Evolutionary conservation across 2,888 invertebrate species (phyloP).

Genomic region (Heliconius hortense): DNA sequence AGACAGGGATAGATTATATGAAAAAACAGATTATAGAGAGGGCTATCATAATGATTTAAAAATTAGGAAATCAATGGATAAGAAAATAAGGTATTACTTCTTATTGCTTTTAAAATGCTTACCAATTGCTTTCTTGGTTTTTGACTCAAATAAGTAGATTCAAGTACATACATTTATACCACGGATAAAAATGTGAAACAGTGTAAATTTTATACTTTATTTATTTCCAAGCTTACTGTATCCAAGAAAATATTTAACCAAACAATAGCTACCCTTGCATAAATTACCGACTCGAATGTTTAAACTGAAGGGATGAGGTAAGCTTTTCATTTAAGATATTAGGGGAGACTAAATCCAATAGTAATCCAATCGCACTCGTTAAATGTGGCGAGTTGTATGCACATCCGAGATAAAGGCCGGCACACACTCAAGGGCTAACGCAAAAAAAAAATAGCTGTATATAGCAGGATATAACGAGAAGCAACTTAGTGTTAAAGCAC

Average conservation of each 20-base stretch:
- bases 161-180: not conserved
- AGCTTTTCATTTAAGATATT: constrained; percentile 41
- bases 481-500: not conserved
- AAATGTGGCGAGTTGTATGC: constrained; percentile 70
- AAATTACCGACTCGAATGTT: constrained; percentile 1
- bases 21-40: no score
- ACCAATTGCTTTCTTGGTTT: not conserved
- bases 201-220: not conserved
- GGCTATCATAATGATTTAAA: no score
- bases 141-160: not conserved
- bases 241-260: not conserved
- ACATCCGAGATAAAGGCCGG: constrained; percentile 73
- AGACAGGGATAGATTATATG: no score
- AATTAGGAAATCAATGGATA: no score
- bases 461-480: no score
- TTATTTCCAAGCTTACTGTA: not conserved
- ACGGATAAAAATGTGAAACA: not conserved
- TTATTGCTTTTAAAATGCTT: no score
- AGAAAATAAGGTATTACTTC: no score
- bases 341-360: constrained; percentile 40
- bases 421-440: not conserved
- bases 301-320: constrained; percentile 5
- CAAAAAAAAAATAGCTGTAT: not conserved
- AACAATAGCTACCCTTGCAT: not conserved
- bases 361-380: constrained; percentile 74